Conservation (phyloP, 2,888 invertebrate species). For the Lottia gigantea region DNA sequence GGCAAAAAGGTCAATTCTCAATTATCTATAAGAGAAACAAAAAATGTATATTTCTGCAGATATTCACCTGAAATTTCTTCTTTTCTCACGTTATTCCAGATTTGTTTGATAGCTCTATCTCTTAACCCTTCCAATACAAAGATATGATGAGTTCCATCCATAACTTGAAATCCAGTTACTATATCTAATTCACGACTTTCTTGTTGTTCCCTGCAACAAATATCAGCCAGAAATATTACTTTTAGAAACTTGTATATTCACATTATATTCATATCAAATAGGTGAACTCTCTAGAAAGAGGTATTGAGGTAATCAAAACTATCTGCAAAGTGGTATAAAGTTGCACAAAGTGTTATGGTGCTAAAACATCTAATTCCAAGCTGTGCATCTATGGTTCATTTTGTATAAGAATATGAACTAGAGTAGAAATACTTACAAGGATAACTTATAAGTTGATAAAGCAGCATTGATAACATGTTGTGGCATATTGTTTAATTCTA, state of each 20-base stretch:
- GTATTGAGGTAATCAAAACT: no score
- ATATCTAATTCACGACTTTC: constrained; percentile 59
- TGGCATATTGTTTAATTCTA: constrained; percentile 62
- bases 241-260: background rate
- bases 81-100: constrained; percentile 60
- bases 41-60: no score
- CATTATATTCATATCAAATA: no score
- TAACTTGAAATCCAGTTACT: constrained; percentile 66
- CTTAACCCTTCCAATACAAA: constrained; percentile 65
- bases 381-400: no score
- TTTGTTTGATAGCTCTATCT: constrained; percentile 50
- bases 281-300: no score
- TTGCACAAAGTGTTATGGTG: no score
- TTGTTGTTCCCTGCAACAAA: constrained; percentile 60
- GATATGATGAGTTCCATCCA: constrained; percentile 62
- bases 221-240: background rate
- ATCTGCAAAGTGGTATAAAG: no score
- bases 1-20: no score
- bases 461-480: constrained; percentile 63
- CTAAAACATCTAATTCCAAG: no score
- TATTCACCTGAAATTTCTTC: constrained; percentile 54
- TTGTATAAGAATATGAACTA: no score
- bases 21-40: no score
- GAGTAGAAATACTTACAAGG: constrained; percentile 49
- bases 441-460: constrained; percentile 66